Percentiles rank a stretch among this genome's conserved stretches.
These are phyloP conservation scores for Harpagoxenus sublaevis DNA, from an alignment of 2,888 invertebrate species.

Conservation along the genomic window DNA sequence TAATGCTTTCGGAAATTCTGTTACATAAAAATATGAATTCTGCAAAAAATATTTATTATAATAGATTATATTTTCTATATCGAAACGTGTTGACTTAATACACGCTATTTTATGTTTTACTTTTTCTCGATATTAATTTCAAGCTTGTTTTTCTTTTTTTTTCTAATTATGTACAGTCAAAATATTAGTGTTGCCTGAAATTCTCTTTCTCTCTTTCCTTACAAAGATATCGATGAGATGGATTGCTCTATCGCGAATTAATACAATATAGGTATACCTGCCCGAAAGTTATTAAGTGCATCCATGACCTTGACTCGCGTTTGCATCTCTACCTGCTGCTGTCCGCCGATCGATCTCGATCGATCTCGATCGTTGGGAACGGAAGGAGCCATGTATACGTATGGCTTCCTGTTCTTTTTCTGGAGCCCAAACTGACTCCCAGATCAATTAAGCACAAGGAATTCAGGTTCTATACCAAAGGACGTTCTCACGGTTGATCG, in stretches of 20 bases:
- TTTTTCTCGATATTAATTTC: not conserved
- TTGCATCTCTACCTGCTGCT: conserved; percentile 45
- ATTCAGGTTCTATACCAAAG: conserved; percentile 62
- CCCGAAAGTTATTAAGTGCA: conserved; percentile 34
- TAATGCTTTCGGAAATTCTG: not conserved
- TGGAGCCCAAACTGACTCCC: conserved; percentile 66
- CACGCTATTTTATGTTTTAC: not conserved
- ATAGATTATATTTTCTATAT: not conserved
- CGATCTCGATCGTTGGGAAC: conserved; percentile 55
- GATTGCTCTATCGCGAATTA: not conserved
- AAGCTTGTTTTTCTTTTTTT: not conserved
- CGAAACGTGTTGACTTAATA: not conserved
- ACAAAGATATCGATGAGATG: not conserved
- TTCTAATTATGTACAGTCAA: not conserved
- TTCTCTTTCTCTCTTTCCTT: not conserved
- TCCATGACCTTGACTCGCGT: conserved; percentile 42
- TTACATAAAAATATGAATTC: not conserved
- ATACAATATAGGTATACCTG: conserved; percentile 3
- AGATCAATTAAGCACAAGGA: conserved; percentile 71
- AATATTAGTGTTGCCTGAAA: not conserved
- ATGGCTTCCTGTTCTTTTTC: conserved; percentile 65
- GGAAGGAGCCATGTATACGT: conserved; percentile 57
- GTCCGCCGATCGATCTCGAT: conserved; percentile 59
- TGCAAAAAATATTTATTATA: not conserved
- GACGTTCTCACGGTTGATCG: conserved; percentile 72